phyloP scores from a whole-genome alignment of 2,888 invertebrate species.

The Agriotes lineatus region DNA sequence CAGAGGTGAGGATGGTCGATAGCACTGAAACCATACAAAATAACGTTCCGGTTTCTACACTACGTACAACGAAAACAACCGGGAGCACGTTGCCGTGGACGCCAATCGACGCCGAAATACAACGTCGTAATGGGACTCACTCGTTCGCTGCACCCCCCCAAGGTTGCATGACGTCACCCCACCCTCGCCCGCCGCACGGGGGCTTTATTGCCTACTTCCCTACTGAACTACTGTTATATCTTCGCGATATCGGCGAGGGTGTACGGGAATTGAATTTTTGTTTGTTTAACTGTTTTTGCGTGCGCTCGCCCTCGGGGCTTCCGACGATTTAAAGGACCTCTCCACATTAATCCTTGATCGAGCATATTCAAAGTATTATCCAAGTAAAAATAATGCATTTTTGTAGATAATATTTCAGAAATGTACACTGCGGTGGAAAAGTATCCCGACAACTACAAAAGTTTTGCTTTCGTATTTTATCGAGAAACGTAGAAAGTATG shows the following conservation, averaged over 20 bases:
- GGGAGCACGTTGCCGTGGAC: slow-evolving; percentile 23
- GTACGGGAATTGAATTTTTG: slow-evolving; percentile 33
- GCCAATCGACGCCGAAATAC: slow-evolving; percentile 42
- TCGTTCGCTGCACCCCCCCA: slow-evolving; percentile 46
- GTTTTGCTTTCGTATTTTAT: no score
- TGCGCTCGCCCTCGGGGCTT: background rate
- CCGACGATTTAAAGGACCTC: no score
- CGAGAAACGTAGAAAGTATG: no score
- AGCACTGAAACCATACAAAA: slow-evolving; percentile 10
- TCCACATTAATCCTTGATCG: no score
- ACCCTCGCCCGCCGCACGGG: slow-evolving; percentile 31
- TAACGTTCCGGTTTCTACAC: background rate
- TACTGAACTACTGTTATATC: slow-evolving; percentile 53
- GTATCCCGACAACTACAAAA: no score
- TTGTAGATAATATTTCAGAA: no score
- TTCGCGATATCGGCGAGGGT: slow-evolving; percentile 29
- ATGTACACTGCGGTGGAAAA: no score
- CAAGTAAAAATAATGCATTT: no score
- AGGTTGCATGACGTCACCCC: slow-evolving; percentile 50
- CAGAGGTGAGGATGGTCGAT: slow-evolving; percentile 13
- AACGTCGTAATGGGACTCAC: slow-evolving; percentile 45
- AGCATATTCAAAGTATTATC: no score
- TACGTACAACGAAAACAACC: background rate
- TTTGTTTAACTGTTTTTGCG: slow-evolving; percentile 1
- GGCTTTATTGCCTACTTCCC: slow-evolving; percentile 55